Evolutionary conservation across 1,140 invertebrate genomes (phyloP), one percentile per base, ranked within the genome.

Genomic region (Amphibalanus amphitrite): DNA sequence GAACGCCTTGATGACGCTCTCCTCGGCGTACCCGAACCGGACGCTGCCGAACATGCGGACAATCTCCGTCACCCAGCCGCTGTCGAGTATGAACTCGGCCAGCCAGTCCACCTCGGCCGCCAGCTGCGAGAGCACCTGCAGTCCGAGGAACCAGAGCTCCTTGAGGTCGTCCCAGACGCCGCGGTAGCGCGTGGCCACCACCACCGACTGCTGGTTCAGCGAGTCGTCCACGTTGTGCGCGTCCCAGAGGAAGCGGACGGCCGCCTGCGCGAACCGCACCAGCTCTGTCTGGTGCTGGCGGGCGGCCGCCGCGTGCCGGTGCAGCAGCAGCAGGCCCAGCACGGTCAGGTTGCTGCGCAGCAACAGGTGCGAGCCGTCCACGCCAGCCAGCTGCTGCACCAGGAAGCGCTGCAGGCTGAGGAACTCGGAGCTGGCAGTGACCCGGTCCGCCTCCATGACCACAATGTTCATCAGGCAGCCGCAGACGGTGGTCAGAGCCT

Each of bases 401-500:
- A 69, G n/a, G 69, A 29, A 69, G 1, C 47, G 47, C 47, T 28
- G 59, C 59, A 30, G 68, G 28, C 67, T 71, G 26, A 72, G 40
- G 67, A 71, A 59, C 28, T 59, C 70, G 25, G 85, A 78, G 70
- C 88, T 89, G 72, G 88, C 85, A 77, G 91, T 87, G 6, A 92
- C 90, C 26, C 89, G 79, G 79, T 91, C 89, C 0, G 88, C 85
- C 78, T 94, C 92, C 30, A 95, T 79, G 0, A 95, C 92, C 23
- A 90, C 90, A 0, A 95, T 85, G 77, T 96, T 96, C 89, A 96
- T 92, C 67, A 96, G 87, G 68, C 94, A 88, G 76, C 94, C 94
- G 79, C 92, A 94, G 1, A 92, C 85, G 71, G 91, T 90, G 28
- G 91, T 87, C 82, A 95, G 89, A 0, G 91, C 47, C 47, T 59